These are phyloP conservation scores for Eulithis prunata DNA, from an alignment of 2,888 invertebrate genomes.

Conservation along the genomic window DNA sequence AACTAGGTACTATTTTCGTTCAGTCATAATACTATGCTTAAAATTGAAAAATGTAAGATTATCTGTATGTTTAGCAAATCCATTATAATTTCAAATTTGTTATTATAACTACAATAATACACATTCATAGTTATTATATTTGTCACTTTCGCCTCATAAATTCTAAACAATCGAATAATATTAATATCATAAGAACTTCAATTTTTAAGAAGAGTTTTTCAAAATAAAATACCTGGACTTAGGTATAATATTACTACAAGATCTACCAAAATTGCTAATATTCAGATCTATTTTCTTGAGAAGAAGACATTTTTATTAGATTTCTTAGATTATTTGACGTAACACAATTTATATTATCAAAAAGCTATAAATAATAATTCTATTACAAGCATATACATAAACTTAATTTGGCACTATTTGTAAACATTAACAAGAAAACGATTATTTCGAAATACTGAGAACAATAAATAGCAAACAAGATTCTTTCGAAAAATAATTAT, in stretches of 20 bases:
- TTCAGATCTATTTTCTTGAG: constrained; percentile 36
- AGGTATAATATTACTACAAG: constrained; percentile 17
- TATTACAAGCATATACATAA: constrained; percentile 60
- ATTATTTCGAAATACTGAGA: constrained; percentile 59
- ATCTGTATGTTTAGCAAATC: constrained; percentile 24
- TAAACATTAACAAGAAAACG: constrained; percentile 59
- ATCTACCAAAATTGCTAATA: constrained; percentile 25
- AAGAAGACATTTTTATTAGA: constrained; percentile 25
- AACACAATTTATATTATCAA: constrained; percentile 32
- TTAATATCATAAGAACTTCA: constrained; percentile 39
- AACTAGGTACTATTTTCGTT: constrained; percentile 2
- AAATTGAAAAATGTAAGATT: constrained; percentile 2
- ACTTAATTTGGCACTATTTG: constrained; percentile 77
- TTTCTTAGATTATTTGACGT: constrained; percentile 22
- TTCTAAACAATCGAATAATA: constrained; percentile 15
- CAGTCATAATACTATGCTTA: constrained; percentile 5
- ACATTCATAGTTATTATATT: constrained; percentile 13
- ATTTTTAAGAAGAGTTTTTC: constrained; percentile 28
- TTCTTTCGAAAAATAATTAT: constrained; percentile 65
- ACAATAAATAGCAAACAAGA: constrained; percentile 60
- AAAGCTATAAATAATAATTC: constrained; percentile 49
- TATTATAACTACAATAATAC: constrained; percentile 22
- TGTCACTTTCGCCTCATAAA: constrained; percentile 11
- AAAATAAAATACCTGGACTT: constrained; percentile 8
- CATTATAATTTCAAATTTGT: constrained; percentile 30